Evolutionary conservation across 2,797 vertebrate genomes (phyloP).

Genomic region (Macrochelys suwanniensis): DNA sequence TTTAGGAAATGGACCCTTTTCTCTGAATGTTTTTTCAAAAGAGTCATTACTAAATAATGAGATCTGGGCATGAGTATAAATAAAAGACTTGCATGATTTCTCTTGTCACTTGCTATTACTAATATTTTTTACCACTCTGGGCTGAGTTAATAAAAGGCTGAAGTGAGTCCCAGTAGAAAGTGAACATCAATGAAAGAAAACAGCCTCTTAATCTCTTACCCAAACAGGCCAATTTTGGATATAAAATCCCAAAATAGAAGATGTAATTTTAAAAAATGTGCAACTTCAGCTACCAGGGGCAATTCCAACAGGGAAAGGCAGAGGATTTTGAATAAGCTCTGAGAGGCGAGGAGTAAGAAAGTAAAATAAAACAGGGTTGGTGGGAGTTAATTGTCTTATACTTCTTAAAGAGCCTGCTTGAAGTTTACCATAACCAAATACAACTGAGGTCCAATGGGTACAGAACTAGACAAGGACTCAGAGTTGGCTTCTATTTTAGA

Average conservation of each 20-base stretch:
- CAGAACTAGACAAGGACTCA: background rate
- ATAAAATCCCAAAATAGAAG: background rate
- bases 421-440: background rate
- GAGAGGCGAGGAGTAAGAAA: background rate
- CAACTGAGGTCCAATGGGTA: background rate
- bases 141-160: background rate
- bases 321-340: background rate
- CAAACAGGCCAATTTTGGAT: background rate
- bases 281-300: background rate
- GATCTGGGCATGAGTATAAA: constrained; percentile 20
- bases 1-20: constrained; percentile 54
- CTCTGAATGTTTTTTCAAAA: background rate
- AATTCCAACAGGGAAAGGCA: background rate
- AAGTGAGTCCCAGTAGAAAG: background rate
- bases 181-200: constrained; percentile 27
- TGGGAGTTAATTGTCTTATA: background rate
- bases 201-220: constrained; percentile 10
- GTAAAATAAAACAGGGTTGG: background rate
- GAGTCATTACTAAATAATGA: constrained; percentile 5
- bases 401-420: background rate
- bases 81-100: background rate
- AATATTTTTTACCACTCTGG: background rate
- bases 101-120: background rate
- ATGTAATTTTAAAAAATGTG: background rate
- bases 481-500: background rate